A percentile compares a stretch with the other conserved stretches of the same genome.
Conservation (phyloP, 2,888 invertebrate genomes). For the Alitta virens region DNA sequence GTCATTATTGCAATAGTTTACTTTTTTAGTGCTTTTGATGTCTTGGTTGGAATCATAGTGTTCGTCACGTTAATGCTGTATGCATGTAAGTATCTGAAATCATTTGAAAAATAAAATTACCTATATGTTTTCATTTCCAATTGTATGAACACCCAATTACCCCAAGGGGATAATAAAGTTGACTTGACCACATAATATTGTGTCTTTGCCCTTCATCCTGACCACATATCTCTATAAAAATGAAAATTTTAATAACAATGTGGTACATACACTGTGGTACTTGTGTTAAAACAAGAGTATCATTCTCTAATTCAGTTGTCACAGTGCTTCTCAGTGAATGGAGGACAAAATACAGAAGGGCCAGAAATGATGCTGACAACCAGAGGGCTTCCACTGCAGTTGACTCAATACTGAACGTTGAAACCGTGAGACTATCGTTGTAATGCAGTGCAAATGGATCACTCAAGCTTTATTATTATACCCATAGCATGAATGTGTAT, state of each 20-base stretch:
- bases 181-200: not conserved
- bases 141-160: too few relatives aligned
- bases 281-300: too few relatives aligned
- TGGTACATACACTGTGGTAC: too few relatives aligned
- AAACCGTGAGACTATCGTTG: conserved; percentile 64
- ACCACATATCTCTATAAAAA: too few relatives aligned
- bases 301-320: not conserved
- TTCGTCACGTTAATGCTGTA: conserved; percentile 87
- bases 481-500: not conserved
- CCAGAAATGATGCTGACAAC: conserved; percentile 91
- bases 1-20: conserved; percentile 83
- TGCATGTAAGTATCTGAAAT: conserved; percentile 71
- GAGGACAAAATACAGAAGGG: conserved; percentile 87
- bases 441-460: too few relatives aligned
- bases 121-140: too few relatives aligned
- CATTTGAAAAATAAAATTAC: too few relatives aligned
- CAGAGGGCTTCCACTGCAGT: conserved; percentile 84
- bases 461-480: not conserved
- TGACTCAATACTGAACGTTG: conserved; percentile 91
- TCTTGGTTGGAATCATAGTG: conserved; percentile 90
- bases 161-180: too few relatives aligned
- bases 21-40: conserved; percentile 82
- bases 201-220: too few relatives aligned
- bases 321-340: conserved; percentile 91
- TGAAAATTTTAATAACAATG: too few relatives aligned